Evolutionary conservation across 2,797 vertebrate species (phyloP), one percentile per base, ranked within the genome.

Genomic region (Protosalanx chinensis): DNA sequence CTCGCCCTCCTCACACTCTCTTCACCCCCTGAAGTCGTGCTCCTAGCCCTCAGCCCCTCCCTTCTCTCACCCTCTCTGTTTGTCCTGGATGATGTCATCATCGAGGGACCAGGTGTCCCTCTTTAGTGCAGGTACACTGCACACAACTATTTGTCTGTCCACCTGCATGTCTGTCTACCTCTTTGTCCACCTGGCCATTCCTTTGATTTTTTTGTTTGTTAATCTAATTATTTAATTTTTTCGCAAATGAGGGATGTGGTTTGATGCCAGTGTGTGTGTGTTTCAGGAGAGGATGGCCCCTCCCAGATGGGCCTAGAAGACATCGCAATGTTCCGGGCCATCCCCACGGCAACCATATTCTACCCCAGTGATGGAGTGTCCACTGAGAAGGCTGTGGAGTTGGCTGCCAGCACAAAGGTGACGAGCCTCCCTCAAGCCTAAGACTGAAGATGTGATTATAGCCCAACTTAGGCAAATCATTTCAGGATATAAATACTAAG

Each of bases 301-400:
- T 95, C 96, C 76, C 92, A 96, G 89, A 98, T 98, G 97, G 95
- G 92, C 53, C 91, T 98, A 62, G 97, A 98, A 85, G 97, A 98
- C 62, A 74, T 98, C 73, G 90, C 90, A 81, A 95, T 98, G 94
- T 97, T 98, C 81, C 93, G 96, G 61, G 88, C 93, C 56, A 73
- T 98, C 76, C 97, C 96, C 72, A 93, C 81, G 13, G 84, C 94
- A 1, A 98, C 97, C 3, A 88, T 98, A 72, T 98, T 98, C 83
- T 98, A 96, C 76, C 97, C 97, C 29, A 94, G 97, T 0, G 97
- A 98, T 37, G 97, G 93, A 1, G 94, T 98, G 66, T 91, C 97
- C 27, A 95, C 95, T 8, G 97, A 98, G 90, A 98, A 96, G 84
- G 97, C 97, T 0, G 95, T 98, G 72, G 97, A 98, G 78, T 87